Base-by-base conservation (phyloP, 2,888 invertebrate genomes). In the Branchinecta sandiegonensis region DNA sequence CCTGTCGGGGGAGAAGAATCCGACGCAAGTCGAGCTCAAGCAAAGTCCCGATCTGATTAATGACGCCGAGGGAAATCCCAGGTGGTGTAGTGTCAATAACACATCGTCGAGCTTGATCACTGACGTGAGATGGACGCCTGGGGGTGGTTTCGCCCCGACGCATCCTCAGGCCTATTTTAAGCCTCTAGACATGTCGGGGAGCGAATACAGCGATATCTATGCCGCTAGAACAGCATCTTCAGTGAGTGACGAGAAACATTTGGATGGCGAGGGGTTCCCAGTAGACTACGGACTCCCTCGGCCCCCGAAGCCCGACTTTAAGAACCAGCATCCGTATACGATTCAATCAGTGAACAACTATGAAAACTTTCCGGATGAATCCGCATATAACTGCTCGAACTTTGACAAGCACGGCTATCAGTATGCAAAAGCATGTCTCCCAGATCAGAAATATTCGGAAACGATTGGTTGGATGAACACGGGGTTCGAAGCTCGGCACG, bases 11-110 rank as follows among this genome's bases (percentile, higher is more conserved):
- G 56, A 56, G 9, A 56, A 56, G 17, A 37, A 37, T 37, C 56
- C 56, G 17, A 17, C 17, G 56, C 56, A 56, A 14, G 17, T 56
- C 17, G 56, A 56, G 17, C 72, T 76, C 73, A 88, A 88, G 77
- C 86, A 85, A 78, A 88, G 88, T 78, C 88, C 88, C 69, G 88
- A 89, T 79, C 81, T 89, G 76, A 86, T 89, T 76, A 88, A 86
- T 78, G 88, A 88, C 76, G 86, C 90, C 7, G 87, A 87, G 79
- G 85, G 85, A 72, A 81, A 81, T 1, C 17, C 56, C 17, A 56
- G 17, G 8, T 56, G 56, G 56, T 37, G 37, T 37, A 81, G 80
- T 66, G 48, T 47, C n/a, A 80, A 81, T 70, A 80, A 80, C 48
- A 74, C 17, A 14, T 56, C 56, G 37, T 37, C 37, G 37, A 37